Evolutionary conservation across 2,797 vertebrate species (phyloP).

Genomic region (Trematomus bernacchii): DNA sequence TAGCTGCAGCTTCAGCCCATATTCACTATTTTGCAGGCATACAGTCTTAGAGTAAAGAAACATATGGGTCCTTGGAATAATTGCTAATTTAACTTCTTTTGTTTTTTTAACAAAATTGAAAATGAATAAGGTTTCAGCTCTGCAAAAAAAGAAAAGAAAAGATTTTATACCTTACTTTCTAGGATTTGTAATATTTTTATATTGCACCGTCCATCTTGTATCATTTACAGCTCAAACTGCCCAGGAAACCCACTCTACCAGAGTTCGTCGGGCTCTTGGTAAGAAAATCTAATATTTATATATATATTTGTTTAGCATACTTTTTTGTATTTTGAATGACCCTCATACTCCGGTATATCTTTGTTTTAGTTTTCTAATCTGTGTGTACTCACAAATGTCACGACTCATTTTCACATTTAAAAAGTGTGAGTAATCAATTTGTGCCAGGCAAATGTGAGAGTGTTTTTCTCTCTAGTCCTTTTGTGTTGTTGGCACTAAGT

Average conservation of each 20-base stretch:
- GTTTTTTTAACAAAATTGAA: conserved; percentile 22
- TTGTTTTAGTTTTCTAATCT: neutral
- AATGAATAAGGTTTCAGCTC: conserved; percentile 57
- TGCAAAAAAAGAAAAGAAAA: conserved; percentile 74
- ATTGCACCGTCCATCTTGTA: conserved; percentile 76
- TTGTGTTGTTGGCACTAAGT: conserved; percentile 41
- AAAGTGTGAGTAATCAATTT: conserved; percentile 32
- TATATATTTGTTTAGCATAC: neutral
- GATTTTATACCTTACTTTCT: conserved; percentile 82
- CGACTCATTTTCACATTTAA: neutral
- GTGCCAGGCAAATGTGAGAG: conserved; percentile 25
- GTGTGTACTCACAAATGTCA: neutral
- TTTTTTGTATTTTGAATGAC: neutral
- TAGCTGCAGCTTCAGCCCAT: conserved; percentile 42
- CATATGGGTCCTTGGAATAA: conserved; percentile 51
- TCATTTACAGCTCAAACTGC: conserved; percentile 64
- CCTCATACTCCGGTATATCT: neutral
- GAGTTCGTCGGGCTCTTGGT: conserved; percentile 83
- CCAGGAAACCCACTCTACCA: conserved; percentile 34
- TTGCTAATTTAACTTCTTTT: conserved; percentile 20
- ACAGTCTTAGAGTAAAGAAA: conserved; percentile 7
- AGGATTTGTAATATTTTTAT: conserved; percentile 81
- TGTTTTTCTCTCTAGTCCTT: conserved; percentile 39
- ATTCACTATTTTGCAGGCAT: conserved; percentile 7
- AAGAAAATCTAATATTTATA: conserved; percentile 31